These are phyloP conservation scores for Bathynomus jamesi DNA, from an alignment of 1,140 invertebrate genomes.

Conservation along the genomic window DNA sequence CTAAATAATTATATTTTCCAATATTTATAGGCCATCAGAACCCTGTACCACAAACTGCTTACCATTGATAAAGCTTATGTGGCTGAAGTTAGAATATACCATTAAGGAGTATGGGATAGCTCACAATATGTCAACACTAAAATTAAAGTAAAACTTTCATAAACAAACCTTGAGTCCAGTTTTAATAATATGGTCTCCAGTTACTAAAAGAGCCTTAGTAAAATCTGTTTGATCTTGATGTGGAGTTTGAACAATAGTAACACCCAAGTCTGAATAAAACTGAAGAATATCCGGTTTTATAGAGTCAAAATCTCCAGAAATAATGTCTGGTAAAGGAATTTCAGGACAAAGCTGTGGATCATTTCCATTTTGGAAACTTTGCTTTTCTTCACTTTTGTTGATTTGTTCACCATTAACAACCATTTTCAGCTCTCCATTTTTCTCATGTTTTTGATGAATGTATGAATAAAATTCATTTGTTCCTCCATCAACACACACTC, in stretches of 20 bases:
- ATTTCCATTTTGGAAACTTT: neutral
- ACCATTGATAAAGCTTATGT: no score
- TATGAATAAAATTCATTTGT: constrained; percentile 5
- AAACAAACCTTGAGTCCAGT: neutral
- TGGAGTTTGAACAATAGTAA: constrained; percentile 4
- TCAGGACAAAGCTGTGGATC: neutral
- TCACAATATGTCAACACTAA: neutral
- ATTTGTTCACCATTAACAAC: neutral
- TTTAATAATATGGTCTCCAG: neutral
- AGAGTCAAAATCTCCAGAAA: constrained; percentile 17
- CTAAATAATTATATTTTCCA: no score
- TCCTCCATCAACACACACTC: constrained; percentile 14
- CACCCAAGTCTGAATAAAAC: constrained; percentile 1
- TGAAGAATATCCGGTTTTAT: constrained; percentile 1
- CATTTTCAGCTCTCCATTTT: neutral
- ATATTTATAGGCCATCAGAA: no score
- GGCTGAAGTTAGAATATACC: no score
- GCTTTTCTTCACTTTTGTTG: neutral
- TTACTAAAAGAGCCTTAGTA: constrained; percentile 4
- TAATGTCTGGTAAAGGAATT: constrained; percentile 9
- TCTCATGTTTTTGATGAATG: neutral
- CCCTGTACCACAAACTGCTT: no score
- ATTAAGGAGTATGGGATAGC: no score
- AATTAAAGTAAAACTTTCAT: neutral
- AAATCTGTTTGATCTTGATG: constrained; percentile 14